Conservation (phyloP, 2,888 invertebrate species). For the Lasioglossum leucozonium region DNA sequence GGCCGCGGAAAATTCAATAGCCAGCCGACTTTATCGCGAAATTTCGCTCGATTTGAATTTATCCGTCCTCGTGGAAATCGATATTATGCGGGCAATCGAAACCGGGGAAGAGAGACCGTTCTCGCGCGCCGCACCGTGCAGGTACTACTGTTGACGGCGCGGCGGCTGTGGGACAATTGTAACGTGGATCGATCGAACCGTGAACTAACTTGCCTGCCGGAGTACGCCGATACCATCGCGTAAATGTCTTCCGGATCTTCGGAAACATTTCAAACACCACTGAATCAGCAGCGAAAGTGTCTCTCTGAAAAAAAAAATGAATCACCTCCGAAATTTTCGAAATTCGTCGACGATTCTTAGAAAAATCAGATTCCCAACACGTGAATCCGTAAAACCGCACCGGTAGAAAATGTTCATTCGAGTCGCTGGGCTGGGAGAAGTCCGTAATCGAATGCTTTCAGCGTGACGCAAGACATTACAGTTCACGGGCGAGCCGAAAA, state of each 20-base stretch:
- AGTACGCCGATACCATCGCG: background rate
- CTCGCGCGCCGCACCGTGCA: background rate
- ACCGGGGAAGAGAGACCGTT: background rate
- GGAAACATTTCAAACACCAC: background rate
- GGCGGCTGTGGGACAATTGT: background rate
- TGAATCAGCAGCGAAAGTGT: background rate
- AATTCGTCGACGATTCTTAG: background rate
- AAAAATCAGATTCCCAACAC: background rate
- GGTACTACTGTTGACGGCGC: background rate
- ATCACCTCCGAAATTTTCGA: no score
- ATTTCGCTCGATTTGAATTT: conserved; percentile 6
- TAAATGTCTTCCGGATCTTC: background rate
- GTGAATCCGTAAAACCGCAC: background rate
- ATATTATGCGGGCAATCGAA: background rate
- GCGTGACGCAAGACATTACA: background rate
- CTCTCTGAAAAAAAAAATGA: no score
- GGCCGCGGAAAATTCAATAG: background rate
- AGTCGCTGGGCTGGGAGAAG: background rate
- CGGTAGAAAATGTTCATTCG: background rate
- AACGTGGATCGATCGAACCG: conserved; percentile 1
- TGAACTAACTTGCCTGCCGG: background rate
- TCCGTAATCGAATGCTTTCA: background rate
- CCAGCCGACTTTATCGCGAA: background rate
- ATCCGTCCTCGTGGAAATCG: background rate
- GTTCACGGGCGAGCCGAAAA: background rate